Conservation (phyloP, 2,113 vertebrate species). For the Mionectes macconnelli region DNA sequence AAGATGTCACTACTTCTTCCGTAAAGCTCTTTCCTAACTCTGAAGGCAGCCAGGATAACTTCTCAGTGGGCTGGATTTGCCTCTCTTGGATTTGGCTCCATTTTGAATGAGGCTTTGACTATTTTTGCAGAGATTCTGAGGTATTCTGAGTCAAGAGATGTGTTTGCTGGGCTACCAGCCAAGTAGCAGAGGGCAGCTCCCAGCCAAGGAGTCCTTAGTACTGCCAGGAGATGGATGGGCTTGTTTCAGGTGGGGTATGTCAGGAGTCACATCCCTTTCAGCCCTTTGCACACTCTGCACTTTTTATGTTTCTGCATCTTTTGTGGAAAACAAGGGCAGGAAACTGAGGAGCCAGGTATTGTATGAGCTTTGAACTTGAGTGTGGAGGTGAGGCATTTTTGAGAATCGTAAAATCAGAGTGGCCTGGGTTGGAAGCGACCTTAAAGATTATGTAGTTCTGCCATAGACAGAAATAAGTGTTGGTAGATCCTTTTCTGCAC, state of each 20-base stretch:
- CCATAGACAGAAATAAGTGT: neutral
- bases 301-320: neutral
- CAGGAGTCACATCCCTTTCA: neutral
- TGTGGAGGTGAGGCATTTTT: neutral
- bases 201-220: neutral
- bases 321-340: neutral
- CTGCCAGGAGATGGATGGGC: neutral
- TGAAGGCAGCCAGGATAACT: neutral
- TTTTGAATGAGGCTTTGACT: neutral
- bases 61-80: neutral
- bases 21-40: neutral
- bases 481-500: neutral
- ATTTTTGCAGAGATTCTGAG: neutral
- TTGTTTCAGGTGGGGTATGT: neutral
- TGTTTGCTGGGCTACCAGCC: neutral
- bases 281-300: neutral
- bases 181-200: neutral
- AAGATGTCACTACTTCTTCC: slow-evolving; percentile 34
- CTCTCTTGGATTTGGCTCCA: neutral
- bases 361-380: neutral
- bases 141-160: neutral
- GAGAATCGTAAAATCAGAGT: neutral
- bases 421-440: neutral
- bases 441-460: neutral
- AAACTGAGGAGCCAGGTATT: neutral